Evolutionary conservation across 2,888 invertebrate species (phyloP).

Genomic region (Megalurothrips usitatus): DNA sequence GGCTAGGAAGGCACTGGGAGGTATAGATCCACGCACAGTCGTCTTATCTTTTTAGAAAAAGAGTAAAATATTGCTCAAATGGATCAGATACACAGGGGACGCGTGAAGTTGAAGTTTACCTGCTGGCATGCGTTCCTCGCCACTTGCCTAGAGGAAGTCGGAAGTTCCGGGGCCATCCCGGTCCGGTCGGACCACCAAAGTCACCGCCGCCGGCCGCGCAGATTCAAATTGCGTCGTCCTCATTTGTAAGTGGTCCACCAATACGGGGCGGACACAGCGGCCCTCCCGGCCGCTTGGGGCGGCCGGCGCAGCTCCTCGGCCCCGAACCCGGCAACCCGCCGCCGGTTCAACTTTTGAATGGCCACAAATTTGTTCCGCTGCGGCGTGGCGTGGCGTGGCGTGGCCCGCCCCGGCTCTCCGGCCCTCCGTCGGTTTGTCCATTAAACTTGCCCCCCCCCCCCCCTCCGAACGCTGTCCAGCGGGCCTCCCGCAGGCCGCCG

Average conservation of each 20-base stretch:
- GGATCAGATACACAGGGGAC: no score
- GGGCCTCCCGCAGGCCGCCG: no score
- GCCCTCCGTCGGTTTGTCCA: slow-evolving; percentile 14
- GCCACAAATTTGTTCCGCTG: slow-evolving; percentile 23
- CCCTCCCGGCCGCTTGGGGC: no score
- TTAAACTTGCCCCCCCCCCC: slow-evolving; percentile 2
- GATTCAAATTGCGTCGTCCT: slow-evolving; percentile 13
- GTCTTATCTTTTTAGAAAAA: no score
- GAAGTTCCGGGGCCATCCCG: no score
- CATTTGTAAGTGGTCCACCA: slow-evolving; percentile 8
- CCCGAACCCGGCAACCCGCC: neutral
- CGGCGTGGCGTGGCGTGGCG: neutral
- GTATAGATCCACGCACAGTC: no score
- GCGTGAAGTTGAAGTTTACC: no score
- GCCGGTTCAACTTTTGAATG: slow-evolving; percentile 20
- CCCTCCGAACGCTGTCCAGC: neutral
- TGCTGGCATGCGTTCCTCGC: no score
- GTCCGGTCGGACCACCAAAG: no score
- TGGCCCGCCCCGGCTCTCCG: neutral
- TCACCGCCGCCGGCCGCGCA: neutral
- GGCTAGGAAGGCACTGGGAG: no score
- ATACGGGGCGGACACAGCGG: neutral
- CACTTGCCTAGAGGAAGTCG: no score
- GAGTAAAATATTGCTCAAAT: no score
- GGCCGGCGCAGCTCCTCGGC: neutral